These are phyloP conservation scores for Plumapathes pennacea DNA, from an alignment of 92 coral and sea anemone species.

Conservation along the genomic window DNA sequence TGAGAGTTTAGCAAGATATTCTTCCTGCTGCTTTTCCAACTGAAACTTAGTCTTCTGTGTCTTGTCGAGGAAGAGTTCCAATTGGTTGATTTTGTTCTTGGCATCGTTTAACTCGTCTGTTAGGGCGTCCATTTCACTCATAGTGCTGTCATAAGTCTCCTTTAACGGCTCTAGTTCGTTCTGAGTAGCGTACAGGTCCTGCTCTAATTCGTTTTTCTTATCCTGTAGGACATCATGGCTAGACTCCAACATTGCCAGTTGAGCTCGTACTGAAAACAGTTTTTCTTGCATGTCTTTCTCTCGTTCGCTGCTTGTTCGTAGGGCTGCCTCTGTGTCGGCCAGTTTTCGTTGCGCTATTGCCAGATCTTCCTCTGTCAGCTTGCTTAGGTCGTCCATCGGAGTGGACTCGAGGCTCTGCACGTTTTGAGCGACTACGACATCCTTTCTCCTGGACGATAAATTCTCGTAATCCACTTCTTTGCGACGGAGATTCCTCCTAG, in stretches of 20 bases:
- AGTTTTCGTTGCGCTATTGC: conserved; percentile 62
- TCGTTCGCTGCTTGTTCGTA: conserved; percentile 53
- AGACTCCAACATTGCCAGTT: conserved; percentile 72
- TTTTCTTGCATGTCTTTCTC: conserved; percentile 78
- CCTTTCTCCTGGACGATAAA: conserved; percentile 38
- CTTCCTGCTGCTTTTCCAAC: conserved; percentile 63
- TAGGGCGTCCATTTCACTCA: conserved; percentile 65
- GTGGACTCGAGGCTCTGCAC: conserved; percentile 56
- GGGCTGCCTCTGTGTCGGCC: conserved; percentile 61
- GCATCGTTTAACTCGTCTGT: conserved; percentile 59
- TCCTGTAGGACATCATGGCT: conserved; percentile 72
- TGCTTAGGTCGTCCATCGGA: conserved; percentile 59
- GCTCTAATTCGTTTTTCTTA: conserved; percentile 75
- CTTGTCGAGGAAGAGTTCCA: conserved; percentile 61
- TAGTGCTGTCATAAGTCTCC: conserved; percentile 62
- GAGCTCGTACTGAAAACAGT: conserved; percentile 56
- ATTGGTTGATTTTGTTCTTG: conserved; percentile 46
- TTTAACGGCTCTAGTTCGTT: conserved; percentile 69
- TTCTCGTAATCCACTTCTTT: conserved; percentile 63
- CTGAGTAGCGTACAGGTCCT: conserved; percentile 69
- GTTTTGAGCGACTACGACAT: conserved; percentile 41
- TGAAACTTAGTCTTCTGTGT: conserved; percentile 56
- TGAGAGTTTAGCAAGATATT: conserved; percentile 29
- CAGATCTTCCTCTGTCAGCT: conserved; percentile 67
- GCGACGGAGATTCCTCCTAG: conserved; percentile 55